Evolutionary conservation across 2,113 vertebrate genomes (phyloP).

Genomic region (Panthera leo): DNA sequence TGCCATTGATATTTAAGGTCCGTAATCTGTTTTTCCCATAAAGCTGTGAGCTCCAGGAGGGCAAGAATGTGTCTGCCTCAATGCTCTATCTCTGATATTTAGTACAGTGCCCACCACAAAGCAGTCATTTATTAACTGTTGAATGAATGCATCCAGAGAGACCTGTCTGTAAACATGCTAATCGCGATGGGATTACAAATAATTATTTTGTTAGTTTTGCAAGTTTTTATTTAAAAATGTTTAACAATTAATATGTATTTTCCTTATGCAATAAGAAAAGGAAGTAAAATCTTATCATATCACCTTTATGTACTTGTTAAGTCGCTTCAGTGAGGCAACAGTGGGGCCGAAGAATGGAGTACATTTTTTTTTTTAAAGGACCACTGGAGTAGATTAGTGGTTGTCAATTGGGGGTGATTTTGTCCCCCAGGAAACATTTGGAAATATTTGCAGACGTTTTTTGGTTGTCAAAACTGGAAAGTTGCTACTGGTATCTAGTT

Average conservation of each 20-base stretch:
- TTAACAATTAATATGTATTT: neutral
- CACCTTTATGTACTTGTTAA: neutral
- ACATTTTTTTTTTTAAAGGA: neutral
- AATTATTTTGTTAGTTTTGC: neutral
- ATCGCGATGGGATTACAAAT: neutral
- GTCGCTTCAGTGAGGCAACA: neutral
- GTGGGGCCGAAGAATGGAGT: neutral
- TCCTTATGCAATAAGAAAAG: neutral
- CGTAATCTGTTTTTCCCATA: neutral
- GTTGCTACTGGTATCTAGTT: neutral
- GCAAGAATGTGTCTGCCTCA: neutral
- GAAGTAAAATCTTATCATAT: neutral
- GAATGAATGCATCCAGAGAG: neutral
- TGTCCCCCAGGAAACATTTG: neutral
- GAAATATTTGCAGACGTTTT: neutral
- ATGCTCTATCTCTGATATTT: neutral
- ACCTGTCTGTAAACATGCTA: neutral
- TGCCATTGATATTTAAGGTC: neutral
- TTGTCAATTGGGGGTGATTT: neutral
- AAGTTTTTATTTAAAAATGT: conserved; percentile 13
- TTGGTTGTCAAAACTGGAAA: neutral
- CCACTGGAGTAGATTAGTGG: neutral
- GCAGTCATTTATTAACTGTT: neutral
- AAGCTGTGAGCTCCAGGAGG: neutral
- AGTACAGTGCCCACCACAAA: neutral